These are phyloP conservation scores for Toxotes chatareus DNA, from an alignment of 2,113 vertebrate genomes.

Conservation along the genomic window DNA sequence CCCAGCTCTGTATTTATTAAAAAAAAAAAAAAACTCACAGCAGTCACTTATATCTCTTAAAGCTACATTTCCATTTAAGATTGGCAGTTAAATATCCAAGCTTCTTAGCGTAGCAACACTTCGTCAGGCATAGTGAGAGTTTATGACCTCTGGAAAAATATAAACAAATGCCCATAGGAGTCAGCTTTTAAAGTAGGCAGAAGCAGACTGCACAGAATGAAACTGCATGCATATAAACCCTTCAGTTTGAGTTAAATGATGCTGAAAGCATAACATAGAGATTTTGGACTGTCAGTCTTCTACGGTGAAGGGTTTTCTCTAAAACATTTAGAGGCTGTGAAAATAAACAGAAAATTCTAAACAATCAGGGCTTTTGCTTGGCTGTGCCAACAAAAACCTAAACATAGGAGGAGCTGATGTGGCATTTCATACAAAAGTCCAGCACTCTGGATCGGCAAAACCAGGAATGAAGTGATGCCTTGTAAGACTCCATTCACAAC, in stretches of 20 bases:
- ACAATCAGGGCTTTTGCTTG: slow-evolving; percentile 77
- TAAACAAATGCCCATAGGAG: slow-evolving; percentile 51
- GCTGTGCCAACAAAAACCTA: slow-evolving; percentile 76
- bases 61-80: background rate
- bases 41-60: slow-evolving; percentile 17
- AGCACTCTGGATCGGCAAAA: slow-evolving; percentile 31
- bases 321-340: slow-evolving; percentile 85
- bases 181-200: slow-evolving; percentile 57
- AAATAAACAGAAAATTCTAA: slow-evolving; percentile 84
- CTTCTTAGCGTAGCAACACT: slow-evolving; percentile 32
- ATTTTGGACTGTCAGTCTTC: slow-evolving; percentile 82
- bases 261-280: slow-evolving; percentile 83
- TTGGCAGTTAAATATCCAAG: slow-evolving; percentile 26
- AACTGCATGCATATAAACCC: slow-evolving; percentile 75
- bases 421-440: slow-evolving; percentile 51
- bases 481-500: slow-evolving; percentile 83
- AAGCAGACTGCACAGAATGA: slow-evolving; percentile 64
- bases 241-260: slow-evolving; percentile 83
- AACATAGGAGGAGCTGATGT: slow-evolving; percentile 74
- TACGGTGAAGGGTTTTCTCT: slow-evolving; percentile 73
- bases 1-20: background rate
- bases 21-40: background rate
- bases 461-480: slow-evolving; percentile 81
- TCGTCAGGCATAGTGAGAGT: slow-evolving; percentile 37
- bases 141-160: slow-evolving; percentile 61